phyloP scores from a whole-genome alignment of 2,113 vertebrate genomes.

The Ginglymostoma cirratum region DNA sequence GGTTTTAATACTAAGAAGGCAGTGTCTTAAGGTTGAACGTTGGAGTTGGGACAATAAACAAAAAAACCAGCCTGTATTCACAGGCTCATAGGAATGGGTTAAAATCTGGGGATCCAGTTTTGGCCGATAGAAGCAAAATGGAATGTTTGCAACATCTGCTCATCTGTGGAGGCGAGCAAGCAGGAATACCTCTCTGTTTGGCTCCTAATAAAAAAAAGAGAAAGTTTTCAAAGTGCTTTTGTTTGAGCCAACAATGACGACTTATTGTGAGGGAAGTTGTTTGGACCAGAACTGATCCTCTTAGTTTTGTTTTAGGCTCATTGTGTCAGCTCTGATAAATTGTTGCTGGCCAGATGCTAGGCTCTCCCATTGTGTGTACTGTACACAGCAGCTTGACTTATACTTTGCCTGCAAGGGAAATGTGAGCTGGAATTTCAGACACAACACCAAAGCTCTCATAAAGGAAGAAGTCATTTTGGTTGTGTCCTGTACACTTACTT shows the following conservation, averaged over 20 bases:
- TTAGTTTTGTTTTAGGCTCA: constrained; percentile 27
- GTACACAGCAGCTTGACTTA: constrained; percentile 24
- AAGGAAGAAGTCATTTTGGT: background rate
- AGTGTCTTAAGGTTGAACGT: background rate
- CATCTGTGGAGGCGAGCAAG: background rate
- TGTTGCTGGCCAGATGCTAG: constrained; percentile 27
- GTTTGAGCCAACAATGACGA: constrained; percentile 16
- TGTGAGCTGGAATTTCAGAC: constrained; percentile 13
- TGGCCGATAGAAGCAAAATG: too few species aligned
- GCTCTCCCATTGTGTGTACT: constrained; percentile 16
- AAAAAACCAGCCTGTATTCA: background rate
- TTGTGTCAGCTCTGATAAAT: constrained; percentile 34
- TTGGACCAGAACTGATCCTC: constrained; percentile 30
- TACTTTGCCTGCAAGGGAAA: background rate
- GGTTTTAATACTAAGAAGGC: background rate
- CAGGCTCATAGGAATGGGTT: background rate
- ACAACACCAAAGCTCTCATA: constrained; percentile 19
- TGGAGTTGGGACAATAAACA: background rate
- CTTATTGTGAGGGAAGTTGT: constrained; percentile 3
- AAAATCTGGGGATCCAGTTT: background rate
- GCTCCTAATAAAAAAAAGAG: background rate
- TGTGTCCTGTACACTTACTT: background rate
- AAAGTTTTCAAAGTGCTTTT: constrained; percentile 9
- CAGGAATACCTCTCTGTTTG: constrained; percentile 11
- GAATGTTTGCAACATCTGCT: constrained; percentile 20